Evolutionary conservation across 2,797 vertebrate genomes (phyloP), one percentile per base, ranked within the genome.

Genomic region (Gallinago solitaria): DNA sequence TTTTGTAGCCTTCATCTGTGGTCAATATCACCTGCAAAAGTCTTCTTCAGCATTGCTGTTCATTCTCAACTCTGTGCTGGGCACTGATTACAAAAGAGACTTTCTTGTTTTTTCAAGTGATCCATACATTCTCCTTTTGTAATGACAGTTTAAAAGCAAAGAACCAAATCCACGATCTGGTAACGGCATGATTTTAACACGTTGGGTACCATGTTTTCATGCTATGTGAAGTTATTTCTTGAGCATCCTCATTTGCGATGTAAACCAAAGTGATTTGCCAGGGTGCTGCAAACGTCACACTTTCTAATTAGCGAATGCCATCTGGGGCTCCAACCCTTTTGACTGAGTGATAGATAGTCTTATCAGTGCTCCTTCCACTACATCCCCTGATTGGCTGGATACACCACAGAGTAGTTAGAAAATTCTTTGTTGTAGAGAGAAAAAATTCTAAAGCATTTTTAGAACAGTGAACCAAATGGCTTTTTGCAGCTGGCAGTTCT

Each of bases 401-500:
- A 93, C 64, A 78, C 61, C 75, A 53, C 50, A 12, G 17, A 48
- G 28, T 17, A 39, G 69, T 74, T 68, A 59, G 78, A 74, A 91
- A 90, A 69, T 64, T 78, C 82, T 87, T 81, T 91, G 79, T 67
- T 21, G 63, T 27, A 35, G 60, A 83, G 63, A 87, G 87, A 92
- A 95, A 89, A 13, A 90, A 89, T 96, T 91, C 90, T 14, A 73
- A 97, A 68, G 71, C 78, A 19, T 90, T 97, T 97, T 89, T 89
- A 93, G 91, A 92, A 67, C 68, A 65, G 88, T 4, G 37, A 94
- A 68, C 37, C n/a, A 74, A 89, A 85, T 15, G 73, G 69, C 57
- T 85, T 60, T 93, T 87, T 94, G 90, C 94, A 97, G 88, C 87
- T 95, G 96, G 92, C 67, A 37, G 73, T 67, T 93, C 96, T 97